Percentiles rank a stretch among this genome's conserved stretches.
These are phyloP conservation scores for Cydia pomonella DNA, from an alignment of 1,140 invertebrate species.

Conservation along the genomic window DNA sequence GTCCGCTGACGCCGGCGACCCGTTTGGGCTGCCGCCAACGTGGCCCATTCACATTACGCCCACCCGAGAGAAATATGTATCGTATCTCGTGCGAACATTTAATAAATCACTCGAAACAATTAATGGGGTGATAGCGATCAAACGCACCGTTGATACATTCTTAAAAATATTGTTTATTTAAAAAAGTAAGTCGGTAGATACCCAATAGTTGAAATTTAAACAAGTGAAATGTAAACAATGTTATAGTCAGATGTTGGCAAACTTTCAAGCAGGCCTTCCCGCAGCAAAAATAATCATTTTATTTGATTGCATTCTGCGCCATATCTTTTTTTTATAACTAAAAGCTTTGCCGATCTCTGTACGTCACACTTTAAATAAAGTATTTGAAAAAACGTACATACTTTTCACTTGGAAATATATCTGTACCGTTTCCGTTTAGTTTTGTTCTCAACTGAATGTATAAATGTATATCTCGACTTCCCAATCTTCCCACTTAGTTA, in stretches of 20 bases:
- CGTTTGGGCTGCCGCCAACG: slow-evolving; percentile 69
- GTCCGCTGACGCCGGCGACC: slow-evolving; percentile 60
- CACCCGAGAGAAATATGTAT: slow-evolving; percentile 55
- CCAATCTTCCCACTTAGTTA: background rate
- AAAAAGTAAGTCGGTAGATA: background rate
- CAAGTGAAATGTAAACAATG: no score
- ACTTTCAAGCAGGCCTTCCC: background rate
- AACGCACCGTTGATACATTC: background rate
- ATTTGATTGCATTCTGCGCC: no score
- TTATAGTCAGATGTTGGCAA: background rate
- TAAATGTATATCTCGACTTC: background rate
- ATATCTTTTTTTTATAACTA: no score
- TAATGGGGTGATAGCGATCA: background rate
- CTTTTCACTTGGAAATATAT: no score
- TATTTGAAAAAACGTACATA: no score
- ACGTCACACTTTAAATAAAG: no score
- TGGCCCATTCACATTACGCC: slow-evolving; percentile 74
- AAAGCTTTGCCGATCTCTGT: no score
- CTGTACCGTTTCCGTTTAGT: no score
- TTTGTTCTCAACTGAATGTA: no score
- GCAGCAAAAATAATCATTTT: no score
- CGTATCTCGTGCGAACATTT: slow-evolving; percentile 40
- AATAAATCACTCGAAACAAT: background rate
- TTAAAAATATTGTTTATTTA: background rate
- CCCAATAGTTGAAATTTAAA: background rate